phyloP scores from a whole-genome alignment of 1,140 invertebrate species.

The Ladona fulva region DNA sequence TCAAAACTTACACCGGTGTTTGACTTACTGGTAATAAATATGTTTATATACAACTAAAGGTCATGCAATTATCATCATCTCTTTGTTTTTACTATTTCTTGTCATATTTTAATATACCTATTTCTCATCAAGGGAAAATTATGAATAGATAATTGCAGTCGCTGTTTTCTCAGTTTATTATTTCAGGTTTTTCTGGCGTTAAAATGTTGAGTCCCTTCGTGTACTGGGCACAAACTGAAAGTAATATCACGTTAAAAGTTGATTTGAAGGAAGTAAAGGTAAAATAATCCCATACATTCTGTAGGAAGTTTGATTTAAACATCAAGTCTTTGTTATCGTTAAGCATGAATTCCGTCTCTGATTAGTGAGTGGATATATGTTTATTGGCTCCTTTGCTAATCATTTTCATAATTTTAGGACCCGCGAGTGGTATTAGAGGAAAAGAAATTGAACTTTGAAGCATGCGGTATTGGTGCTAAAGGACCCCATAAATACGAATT shows the following conservation, averaged over 20 bases:
- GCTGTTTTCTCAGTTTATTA: no score
- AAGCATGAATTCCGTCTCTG: no score
- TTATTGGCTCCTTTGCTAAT: slow-evolving; percentile 16
- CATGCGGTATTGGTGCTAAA: slow-evolving; percentile 57
- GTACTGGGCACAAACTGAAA: slow-evolving; percentile 84
- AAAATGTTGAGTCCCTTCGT: slow-evolving; percentile 63
- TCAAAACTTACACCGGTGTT: no score
- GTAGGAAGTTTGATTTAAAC: not conserved
- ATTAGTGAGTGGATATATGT: not conserved
- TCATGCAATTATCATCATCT: no score
- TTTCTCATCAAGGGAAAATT: no score
- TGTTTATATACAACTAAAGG: no score
- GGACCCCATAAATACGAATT: slow-evolving; percentile 63
- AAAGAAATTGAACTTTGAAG: slow-evolving; percentile 49
- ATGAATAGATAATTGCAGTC: no score
- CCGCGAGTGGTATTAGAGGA: slow-evolving; percentile 48
- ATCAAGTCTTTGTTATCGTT: not conserved
- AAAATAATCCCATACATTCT: slow-evolving; percentile 25
- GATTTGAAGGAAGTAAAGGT: slow-evolving; percentile 75
- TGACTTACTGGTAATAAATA: no score
- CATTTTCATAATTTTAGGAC: slow-evolving; percentile 33
- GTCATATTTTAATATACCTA: no score
- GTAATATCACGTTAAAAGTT: slow-evolving; percentile 64
- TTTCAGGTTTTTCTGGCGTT: no score
- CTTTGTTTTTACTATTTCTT: no score